Conservation (phyloP, 2,797 vertebrate genomes). For the Enteromius viviparus region DNA sequence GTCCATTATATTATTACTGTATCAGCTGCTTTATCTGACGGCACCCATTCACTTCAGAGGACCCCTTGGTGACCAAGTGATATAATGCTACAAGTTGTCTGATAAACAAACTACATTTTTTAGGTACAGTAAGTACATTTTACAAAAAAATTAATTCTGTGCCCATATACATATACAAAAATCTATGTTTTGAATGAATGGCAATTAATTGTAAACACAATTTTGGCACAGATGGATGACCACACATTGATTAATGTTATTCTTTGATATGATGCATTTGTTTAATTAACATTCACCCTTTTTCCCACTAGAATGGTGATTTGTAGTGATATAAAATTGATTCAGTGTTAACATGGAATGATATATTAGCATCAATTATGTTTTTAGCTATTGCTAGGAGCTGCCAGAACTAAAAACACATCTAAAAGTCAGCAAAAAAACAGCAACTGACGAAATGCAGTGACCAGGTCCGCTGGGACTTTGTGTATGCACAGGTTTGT, state of each 20-base stretch:
- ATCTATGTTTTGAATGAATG: neutral
- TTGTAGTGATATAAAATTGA: neutral
- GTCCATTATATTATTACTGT: neutral
- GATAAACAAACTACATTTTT: neutral
- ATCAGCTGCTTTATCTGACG: neutral
- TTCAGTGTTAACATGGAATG: neutral
- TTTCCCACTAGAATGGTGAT: neutral
- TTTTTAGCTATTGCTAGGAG: neutral
- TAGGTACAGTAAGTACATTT: neutral
- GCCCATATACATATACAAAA: neutral
- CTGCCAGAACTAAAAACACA: neutral
- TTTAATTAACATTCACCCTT: neutral
- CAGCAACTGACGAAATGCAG: neutral
- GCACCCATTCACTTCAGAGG: neutral
- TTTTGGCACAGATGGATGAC: neutral
- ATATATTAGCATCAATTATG: neutral
- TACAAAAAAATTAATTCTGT: neutral
- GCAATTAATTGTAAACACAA: neutral
- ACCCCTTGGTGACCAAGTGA: neutral
- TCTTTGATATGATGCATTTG: neutral
- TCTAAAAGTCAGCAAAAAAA: neutral
- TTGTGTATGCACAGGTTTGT: constrained; percentile 53
- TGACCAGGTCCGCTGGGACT: neutral
- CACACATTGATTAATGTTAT: neutral
- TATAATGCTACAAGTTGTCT: neutral